A percentile compares a stretch with the other conserved stretches of the same genome.
These are phyloP conservation scores for Ivindomyrus marchei DNA, from an alignment of 2,113 vertebrate genomes.

Conservation along the genomic window DNA sequence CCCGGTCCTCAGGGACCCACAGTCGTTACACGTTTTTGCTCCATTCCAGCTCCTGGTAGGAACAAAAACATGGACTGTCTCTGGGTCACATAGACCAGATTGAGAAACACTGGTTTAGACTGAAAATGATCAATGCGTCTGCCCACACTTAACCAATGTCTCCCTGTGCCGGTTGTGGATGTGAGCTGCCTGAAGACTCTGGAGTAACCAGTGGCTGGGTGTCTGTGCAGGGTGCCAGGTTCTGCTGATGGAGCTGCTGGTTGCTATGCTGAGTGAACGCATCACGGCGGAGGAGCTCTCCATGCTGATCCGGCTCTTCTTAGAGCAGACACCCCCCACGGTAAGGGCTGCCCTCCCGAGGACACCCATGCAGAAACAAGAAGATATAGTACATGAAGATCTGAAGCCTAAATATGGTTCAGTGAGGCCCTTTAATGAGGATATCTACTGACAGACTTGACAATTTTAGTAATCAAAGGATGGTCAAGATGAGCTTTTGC, in stretches of 20 bases:
- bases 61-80: background rate
- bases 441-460: background rate
- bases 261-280: constrained; percentile 81
- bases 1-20: background rate
- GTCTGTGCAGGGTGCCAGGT: constrained; percentile 73
- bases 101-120: background rate
- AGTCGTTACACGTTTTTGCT: background rate
- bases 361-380: background rate
- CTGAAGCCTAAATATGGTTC: background rate
- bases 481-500: background rate
- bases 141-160: background rate
- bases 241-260: constrained; percentile 81
- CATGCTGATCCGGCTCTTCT: constrained; percentile 81
- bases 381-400: background rate
- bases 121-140: background rate
- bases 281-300: constrained; percentile 84
- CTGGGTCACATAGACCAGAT: background rate
- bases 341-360: constrained; percentile 60
- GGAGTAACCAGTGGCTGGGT: constrained; percentile 23
- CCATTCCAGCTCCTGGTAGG: background rate
- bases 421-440: background rate
- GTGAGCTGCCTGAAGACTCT: background rate
- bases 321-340: constrained; percentile 85
- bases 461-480: background rate
- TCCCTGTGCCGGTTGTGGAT: background rate